Base-by-base conservation (phyloP, 2,113 vertebrate species). In the Mobula birostris region DNA sequence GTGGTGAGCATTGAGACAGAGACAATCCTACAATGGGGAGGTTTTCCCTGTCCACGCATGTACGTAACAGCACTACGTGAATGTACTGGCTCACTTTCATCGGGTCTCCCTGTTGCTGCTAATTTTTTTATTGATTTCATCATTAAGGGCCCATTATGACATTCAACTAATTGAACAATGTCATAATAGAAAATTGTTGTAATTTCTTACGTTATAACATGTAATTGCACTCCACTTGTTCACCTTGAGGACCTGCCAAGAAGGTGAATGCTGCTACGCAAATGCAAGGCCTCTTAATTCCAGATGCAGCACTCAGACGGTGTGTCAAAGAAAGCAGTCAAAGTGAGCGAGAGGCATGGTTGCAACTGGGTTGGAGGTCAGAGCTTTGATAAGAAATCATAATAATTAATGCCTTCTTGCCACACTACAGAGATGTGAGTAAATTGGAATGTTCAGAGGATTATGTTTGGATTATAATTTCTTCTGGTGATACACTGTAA, bases 101-200 rank as follows among this genome's bases (percentile, higher is more conserved):
- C 32, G 66, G 40, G 29, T 90, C n/a, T 66, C 29, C 29, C 27
- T 17, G 29, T 68, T 88, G 29, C 29, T 66, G 61, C 11, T 29
- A 15, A 1, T 63, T 14, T 90, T 90, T 15, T 2, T 32, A 66
- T 90, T 66, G 6, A 90, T 68, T 68, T 90, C 85, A 90, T 90
- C 85, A 32, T 90, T 63, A n/a, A 24, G 83, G 58, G 61, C 4
- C 27, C 58, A n/a, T 88, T 88, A 88, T 88, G 83, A 88, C 83
- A 88, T 63, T 88, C 61, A 88, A n/a, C 83, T 58, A 88, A 66
- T 66, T 90, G 61, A 66, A 61, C 40, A 63, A 90, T 90, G 85
- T 90, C 85, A 90, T 90, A 90, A 90, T 68, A 66, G 85, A 5
- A 66, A 66, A 68, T 90, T 66, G 29, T 17, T 19, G 29, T 90